Percentiles rank a stretch among this genome's conserved stretches.
Evolutionary conservation across 1,140 invertebrate species (phyloP).

Genomic region (Drosophila virilis): DNA sequence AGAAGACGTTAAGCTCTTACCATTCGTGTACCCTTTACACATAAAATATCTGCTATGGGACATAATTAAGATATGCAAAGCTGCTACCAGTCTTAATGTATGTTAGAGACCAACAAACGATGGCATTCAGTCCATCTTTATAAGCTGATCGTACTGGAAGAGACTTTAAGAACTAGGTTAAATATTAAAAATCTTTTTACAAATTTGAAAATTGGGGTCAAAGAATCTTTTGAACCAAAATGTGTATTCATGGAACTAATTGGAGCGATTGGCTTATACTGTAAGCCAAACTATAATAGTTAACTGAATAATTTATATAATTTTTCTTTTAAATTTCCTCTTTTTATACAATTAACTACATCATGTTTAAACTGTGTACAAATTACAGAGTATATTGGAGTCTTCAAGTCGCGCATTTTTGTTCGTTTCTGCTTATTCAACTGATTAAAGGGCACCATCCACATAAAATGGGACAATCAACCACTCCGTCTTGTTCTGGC

Average conservation of each 20-base stretch:
- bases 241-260: too few species aligned
- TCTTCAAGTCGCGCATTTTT: neutral
- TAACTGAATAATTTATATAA: too few species aligned
- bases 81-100: neutral
- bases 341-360: too few species aligned
- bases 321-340: neutral
- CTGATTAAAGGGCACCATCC: conserved; percentile 17
- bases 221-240: too few species aligned
- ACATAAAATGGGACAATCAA: conserved; percentile 18
- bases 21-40: neutral
- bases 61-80: neutral
- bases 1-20: neutral
- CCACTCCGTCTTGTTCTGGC: neutral
- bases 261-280: too few species aligned
- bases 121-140: neutral
- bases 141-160: neutral
- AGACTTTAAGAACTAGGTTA: too few species aligned
- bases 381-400: neutral
- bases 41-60: neutral
- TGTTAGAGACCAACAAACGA: too few species aligned
- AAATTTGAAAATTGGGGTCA: too few species aligned
- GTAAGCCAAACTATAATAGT: too few species aligned
- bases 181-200: too few species aligned
- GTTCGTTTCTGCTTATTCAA: conserved; percentile 5
- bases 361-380: too few species aligned